Conservation (phyloP, 2,797 vertebrate species). For the Numenius phaeopus region DNA sequence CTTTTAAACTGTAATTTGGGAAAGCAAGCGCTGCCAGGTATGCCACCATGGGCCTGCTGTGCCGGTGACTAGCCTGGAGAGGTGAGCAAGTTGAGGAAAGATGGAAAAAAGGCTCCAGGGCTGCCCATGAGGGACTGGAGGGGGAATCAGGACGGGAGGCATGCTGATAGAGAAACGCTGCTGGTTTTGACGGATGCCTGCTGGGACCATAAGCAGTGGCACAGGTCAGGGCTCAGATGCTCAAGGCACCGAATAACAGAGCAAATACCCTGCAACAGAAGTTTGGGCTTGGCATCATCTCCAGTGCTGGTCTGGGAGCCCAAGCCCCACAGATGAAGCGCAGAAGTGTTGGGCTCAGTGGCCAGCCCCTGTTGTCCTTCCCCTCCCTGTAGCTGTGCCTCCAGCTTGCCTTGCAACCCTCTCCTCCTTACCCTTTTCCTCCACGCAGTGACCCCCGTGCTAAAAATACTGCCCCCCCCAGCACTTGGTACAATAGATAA, state of each 20-base stretch:
- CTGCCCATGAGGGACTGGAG: background rate
- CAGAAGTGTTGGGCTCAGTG: background rate
- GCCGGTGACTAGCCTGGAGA: background rate
- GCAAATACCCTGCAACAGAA: background rate
- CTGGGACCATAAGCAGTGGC: rapidly evolving
- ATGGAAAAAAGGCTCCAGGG: background rate
- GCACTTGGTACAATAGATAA: slow-evolving; percentile 56
- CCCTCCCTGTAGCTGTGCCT: background rate
- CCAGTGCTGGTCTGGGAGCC: background rate
- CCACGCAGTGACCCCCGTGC: background rate
- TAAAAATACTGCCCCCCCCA: slow-evolving; percentile 18
- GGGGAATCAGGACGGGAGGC: background rate
- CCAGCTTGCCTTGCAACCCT: background rate
- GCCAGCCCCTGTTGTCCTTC: background rate
- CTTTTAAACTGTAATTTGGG: background rate
- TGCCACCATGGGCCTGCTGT: rapidly evolving
- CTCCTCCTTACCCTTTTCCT: background rate
- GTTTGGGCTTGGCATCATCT: rapidly evolving
- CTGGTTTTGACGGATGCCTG: background rate
- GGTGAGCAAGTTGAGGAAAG: rapidly evolving
- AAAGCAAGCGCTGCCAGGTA: background rate
- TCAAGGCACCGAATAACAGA: background rate
- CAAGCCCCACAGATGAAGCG: rapidly evolving
- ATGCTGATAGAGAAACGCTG: background rate
- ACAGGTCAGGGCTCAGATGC: background rate